Evolutionary conservation across 2,797 vertebrate species (phyloP), one percentile per base, ranked within the genome.

Genomic region (Rhinella marina): DNA sequence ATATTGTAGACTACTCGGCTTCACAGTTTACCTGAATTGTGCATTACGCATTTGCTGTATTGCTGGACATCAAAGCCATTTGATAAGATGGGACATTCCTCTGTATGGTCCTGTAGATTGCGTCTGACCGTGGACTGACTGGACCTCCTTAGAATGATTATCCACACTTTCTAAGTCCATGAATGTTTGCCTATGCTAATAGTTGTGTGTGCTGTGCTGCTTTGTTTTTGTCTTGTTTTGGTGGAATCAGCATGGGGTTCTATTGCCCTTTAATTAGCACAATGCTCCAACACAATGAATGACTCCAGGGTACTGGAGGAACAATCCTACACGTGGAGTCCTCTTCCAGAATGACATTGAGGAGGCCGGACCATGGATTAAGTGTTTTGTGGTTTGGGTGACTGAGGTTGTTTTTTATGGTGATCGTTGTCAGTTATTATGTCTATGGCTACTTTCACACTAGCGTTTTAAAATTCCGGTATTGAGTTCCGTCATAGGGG

Each of bases 311-410:
- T 50, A 64, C 78, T 21, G 75, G 52, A 86, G 41, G 81, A 70
- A 56, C 75, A 72, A 79, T 84, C 68, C 59, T 14, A 16, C 27
- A 50, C 19, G 52, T 82, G 41, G 21, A 16, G 17, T 64, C 77
- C 16, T 77, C 57, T 3, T 62, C 23, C 72, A 4, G 7, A 32
- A 50, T 75, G 41, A 61, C 59, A 61, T 54, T 52, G 54, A 50
- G 86, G 56, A 64, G 32, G 2, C 21, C 11, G 27, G 21, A 13
- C 29, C 48, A 52, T 27, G 78, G 79, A 59, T 87, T 81, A 29
- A 25, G 50, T 25, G 64, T 61, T 27, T 50, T 81, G 77, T 72
- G 93, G 32, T 52, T 92, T 92, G 93, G 92, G 86, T 92, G 92
- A 92, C 91, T 89, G 90, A 23, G 21, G 21, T 4, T 2, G 11